Base-by-base conservation (phyloP, 1,140 invertebrate genomes). In the Chelonus insularis region DNA sequence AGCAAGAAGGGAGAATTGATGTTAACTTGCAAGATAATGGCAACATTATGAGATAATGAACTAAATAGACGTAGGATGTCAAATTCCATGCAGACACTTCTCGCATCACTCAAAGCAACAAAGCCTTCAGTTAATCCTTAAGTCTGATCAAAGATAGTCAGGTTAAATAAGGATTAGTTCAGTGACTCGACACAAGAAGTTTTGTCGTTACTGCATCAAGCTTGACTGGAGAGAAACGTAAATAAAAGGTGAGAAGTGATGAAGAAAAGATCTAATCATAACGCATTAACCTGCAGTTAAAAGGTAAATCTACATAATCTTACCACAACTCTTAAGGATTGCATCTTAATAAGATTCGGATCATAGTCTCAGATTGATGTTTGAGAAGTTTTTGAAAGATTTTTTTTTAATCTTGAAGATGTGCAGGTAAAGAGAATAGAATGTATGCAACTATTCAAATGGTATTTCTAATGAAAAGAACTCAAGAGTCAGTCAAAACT, bases 81-180 rank as follows among this genome's bases (percentile, higher is more conserved):
- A 43, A 43, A 1, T 16, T 39, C n/a, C 4, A n/a, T 14, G 36
- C 12, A 4, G 14, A 43, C 12, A 21, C 32, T 36, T 47, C 51
- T 52, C 14, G 18, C 50, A 23, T 20, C 58, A 34, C 16, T 9
- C 14, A 45, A 9, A 25, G 34, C 50, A 54, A 54, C 57, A 54
- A 16, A 32, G 23, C 25, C 41, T 70, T 61, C 63, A 70, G 67
- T 70, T 73, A 73, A 73, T 73, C 71, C 69, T 60, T 50, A 45
- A 52, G 16, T 57, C 39, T 63, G 63, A 64, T 62, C 62, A 41
- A 39, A 60, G 70, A 72, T 74, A 72, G 37, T 64, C 18, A 57
- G 67, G 66, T 73, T 71, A 73, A 74, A 73, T 72, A 67, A 69
- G 72, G 72, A 74, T 74, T 73, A 73, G 56, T 62, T 52, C 57